phyloP scores from a whole-genome alignment of 2,797 vertebrate species.

The Sternotherus odoratus region DNA sequence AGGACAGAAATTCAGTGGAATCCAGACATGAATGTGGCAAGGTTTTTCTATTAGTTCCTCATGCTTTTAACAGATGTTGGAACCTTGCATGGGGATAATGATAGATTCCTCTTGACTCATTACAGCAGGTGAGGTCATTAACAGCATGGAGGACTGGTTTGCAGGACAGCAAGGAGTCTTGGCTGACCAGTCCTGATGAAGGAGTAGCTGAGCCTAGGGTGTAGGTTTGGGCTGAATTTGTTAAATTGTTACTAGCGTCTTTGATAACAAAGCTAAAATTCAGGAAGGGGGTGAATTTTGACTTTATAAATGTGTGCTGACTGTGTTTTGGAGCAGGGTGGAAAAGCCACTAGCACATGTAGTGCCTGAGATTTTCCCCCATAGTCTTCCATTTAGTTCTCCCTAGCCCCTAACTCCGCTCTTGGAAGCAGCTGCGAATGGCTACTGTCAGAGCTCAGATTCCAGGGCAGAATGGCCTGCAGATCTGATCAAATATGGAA shows the following conservation, averaged over 20 bases:
- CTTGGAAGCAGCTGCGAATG: neutral
- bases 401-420: neutral
- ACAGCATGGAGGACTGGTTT: neutral
- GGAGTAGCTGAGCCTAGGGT: neutral
- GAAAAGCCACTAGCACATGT: neutral
- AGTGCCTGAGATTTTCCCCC: neutral
- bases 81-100: neutral
- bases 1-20: neutral
- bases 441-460: neutral
- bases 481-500: neutral
- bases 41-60: neutral
- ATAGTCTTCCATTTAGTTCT: neutral
- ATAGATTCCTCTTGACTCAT: neutral
- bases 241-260: neutral
- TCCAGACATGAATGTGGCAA: neutral
- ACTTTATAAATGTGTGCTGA: neutral
- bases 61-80: neutral
- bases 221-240: neutral
- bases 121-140: neutral
- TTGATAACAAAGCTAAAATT: neutral
- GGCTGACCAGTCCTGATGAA: neutral
- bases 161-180: neutral
- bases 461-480: neutral
- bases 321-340: neutral
- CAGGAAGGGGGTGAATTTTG: neutral